Base-by-base conservation (phyloP, 2,888 invertebrate genomes). In the Acholoe squamosa region DNA sequence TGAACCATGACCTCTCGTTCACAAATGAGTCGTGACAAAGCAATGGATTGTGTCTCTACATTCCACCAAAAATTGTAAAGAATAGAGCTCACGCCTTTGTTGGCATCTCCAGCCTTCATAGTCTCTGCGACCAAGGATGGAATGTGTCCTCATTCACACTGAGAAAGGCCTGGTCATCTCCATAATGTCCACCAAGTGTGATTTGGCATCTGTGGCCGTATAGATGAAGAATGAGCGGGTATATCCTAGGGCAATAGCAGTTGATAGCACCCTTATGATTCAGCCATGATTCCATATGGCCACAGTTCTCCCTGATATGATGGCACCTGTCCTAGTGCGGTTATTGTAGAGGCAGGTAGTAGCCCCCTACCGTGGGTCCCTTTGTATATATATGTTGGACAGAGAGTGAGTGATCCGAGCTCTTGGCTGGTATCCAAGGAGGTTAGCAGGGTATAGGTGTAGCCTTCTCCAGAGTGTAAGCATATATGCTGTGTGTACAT, bases 261-360 rank as follows among this genome's bases (percentile, higher is more conserved):
- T 5, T 14, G 3, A 61, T 61, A 61, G 19, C 3, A n/a, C 61
- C 61, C 61, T n/a, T 22, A 61, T 19, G 19, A 3, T n/a, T 19
- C 19, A 1, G 5, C 19, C 3, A 61, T 19, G 19, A 3, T n/a
- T 19, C 19, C 22, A n/a, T 61, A 19, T 61, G 25, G 22, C 31
- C 71, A 16, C 28, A 28, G 71, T 71, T 71, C 14, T 28, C 28
- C 25, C 1, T 28, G 71, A 5, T 71, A 31, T 28, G 71, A 71
- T 71, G 71, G 28, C 71, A 71, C 71, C 71, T 71, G 71, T 71
- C 71, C 71, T 14, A 28, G 71, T 71, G 28, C 25, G 71, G 71
- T 71, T 61, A 61, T 1, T 43, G 10, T 43, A 43, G 10, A 43
- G 43, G 43, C 12, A 19, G 61, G 61, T 7, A 14, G 19, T 1